These are phyloP conservation scores for Hydrozoanthus tunicans DNA, from an alignment of 64 coral and sea anemone genomes.

Conservation along the genomic window DNA sequence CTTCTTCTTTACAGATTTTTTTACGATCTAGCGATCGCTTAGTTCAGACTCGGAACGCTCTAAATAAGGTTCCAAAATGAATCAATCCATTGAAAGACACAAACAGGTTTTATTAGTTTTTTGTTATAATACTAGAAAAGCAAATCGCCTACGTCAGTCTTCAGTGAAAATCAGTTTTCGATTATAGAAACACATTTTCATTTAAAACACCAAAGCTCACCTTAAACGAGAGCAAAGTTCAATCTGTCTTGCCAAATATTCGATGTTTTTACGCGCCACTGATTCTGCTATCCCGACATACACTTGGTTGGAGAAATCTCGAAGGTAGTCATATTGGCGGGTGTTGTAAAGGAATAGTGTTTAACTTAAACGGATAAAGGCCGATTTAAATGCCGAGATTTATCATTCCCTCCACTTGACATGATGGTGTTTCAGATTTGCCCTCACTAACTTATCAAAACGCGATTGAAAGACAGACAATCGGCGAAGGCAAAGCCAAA, in stretches of 20 bases:
- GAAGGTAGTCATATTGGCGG: background rate
- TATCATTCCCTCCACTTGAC: conserved; percentile 6
- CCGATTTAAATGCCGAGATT: background rate
- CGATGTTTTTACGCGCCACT: background rate
- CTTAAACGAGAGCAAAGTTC: background rate
- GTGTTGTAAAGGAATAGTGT: background rate
- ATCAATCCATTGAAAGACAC: no score
- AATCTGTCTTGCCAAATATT: background rate
- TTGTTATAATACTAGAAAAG: no score
- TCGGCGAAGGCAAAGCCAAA: background rate
- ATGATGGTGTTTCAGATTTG: conserved; percentile 8
- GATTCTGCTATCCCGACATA: conserved; percentile 36
- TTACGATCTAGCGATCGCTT: no score
- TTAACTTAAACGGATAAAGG: background rate
- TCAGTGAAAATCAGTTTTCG: no score
- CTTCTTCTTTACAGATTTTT: no score
- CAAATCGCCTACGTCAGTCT: no score
- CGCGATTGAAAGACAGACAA: background rate
- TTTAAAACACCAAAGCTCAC: no score
- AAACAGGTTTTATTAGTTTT: no score
- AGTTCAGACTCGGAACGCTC: no score
- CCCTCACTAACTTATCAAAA: background rate
- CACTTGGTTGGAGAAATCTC: conserved; percentile 15
- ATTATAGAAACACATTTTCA: no score
- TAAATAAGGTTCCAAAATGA: no score